These are phyloP conservation scores for Cyprinus carpio DNA, from an alignment of 2,113 vertebrate species.

Conservation along the genomic window DNA sequence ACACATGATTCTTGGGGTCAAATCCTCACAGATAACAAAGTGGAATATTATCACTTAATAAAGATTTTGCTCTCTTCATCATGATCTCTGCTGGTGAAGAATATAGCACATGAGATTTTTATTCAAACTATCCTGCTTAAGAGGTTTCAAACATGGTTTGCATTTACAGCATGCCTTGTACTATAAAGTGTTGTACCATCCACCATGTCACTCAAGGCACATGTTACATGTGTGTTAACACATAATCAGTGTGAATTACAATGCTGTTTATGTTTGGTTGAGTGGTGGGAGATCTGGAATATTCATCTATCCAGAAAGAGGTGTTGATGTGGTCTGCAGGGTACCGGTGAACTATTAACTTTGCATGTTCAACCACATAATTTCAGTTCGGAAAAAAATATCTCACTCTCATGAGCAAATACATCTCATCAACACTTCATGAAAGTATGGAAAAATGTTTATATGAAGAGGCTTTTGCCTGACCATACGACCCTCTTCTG, in stretches of 20 bases:
- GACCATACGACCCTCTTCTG: not conserved
- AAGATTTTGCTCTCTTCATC: not conserved
- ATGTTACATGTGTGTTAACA: constrained; percentile 7
- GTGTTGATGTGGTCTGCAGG: constrained; percentile 26
- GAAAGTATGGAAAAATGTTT: not conserved
- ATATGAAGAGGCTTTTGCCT: not conserved
- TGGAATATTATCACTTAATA: not conserved
- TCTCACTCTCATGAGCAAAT: not conserved
- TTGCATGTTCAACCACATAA: not conserved
- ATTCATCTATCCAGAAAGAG: constrained; percentile 12
- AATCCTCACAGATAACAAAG: not conserved
- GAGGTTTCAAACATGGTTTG: not conserved
- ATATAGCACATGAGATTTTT: not conserved
- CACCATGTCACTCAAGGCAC: not conserved
- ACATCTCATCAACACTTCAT: not conserved
- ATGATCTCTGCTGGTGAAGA: not conserved
- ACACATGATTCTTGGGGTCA: not conserved
- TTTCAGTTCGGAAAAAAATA: not conserved
- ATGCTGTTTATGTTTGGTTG: constrained; percentile 2
- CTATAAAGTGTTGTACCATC: not conserved
- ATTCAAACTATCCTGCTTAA: not conserved
- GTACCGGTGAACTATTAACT: constrained; percentile 20
- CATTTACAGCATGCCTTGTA: not conserved
- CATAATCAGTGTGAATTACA: constrained; percentile 25
- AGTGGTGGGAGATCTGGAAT: not conserved